phyloP scores from a whole-genome alignment of 2,113 vertebrate species.

The Hemibagrus wyckioides region DNA sequence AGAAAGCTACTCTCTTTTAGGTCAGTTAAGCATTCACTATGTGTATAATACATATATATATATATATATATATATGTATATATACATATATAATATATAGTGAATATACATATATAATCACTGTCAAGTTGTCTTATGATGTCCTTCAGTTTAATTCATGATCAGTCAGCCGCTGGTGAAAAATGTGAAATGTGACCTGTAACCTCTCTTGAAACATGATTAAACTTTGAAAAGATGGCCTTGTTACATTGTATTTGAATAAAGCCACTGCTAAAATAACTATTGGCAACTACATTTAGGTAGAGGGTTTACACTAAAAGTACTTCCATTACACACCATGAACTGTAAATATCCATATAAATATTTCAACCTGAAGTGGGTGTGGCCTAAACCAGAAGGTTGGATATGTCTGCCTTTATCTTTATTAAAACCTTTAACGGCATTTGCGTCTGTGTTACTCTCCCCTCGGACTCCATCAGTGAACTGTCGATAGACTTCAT shows the following conservation, averaged over 20 bases:
- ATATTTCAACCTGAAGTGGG: not conserved
- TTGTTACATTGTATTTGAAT: not conserved
- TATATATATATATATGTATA: no score
- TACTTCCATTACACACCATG: not conserved
- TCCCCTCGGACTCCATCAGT: no score
- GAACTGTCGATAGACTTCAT: no score
- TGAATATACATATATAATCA: no score
- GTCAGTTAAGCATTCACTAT: not conserved
- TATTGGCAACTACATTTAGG: not conserved
- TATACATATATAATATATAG: no score
- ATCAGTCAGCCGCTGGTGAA: not conserved
- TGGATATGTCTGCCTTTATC: not conserved
- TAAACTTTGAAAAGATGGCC: not conserved
- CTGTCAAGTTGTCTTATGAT: not conserved
- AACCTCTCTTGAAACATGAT: not conserved
- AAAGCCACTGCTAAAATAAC: not conserved
- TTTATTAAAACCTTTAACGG: not conserved
- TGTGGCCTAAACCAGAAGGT: not conserved
- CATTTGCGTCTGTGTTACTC: not conserved
- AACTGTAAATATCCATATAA: not conserved
- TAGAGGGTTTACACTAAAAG: not conserved
- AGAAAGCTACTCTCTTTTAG: not conserved
- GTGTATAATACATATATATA: not conserved
- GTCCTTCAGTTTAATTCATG: not conserved
- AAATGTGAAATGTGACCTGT: not conserved